phyloP scores from a whole-genome alignment of 2,113 vertebrate species.

The Mormoops blainvillei region DNA sequence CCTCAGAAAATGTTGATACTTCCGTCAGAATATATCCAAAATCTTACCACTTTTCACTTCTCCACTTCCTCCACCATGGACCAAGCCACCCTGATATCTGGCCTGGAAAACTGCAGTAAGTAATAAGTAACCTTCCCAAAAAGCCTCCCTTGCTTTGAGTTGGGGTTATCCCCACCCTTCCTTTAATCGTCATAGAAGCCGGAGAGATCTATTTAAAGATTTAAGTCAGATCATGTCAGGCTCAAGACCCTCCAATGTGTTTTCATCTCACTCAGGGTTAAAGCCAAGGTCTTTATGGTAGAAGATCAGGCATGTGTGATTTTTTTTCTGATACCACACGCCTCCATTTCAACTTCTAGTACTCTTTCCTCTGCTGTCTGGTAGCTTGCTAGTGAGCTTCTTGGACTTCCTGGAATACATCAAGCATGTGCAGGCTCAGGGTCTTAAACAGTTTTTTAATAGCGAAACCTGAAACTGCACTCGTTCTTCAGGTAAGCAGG shows the following conservation, averaged over 20 bases:
- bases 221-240: neutral
- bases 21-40: neutral
- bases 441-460: neutral
- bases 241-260: neutral
- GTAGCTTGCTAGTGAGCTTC: neutral
- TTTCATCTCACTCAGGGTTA: neutral
- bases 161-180: neutral
- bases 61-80: neutral
- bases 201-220: neutral
- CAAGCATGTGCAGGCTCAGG: neutral
- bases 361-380: neutral
- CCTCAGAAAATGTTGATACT: neutral
- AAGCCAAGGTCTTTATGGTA: neutral
- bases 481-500: neutral
- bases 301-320: neutral
- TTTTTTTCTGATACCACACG: neutral
- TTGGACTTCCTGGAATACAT: neutral
- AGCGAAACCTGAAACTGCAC: neutral
- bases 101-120: neutral
- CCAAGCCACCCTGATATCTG: neutral
- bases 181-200: neutral
- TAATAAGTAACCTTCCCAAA: neutral
- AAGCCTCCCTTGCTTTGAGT: neutral
- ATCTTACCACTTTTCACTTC: neutral
- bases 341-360: neutral